A percentile compares a stretch with the other conserved stretches of the same genome.
These are phyloP conservation scores for Himalopsyche kuldschensis DNA, from an alignment of 2,888 invertebrate genomes.

Conservation along the genomic window DNA sequence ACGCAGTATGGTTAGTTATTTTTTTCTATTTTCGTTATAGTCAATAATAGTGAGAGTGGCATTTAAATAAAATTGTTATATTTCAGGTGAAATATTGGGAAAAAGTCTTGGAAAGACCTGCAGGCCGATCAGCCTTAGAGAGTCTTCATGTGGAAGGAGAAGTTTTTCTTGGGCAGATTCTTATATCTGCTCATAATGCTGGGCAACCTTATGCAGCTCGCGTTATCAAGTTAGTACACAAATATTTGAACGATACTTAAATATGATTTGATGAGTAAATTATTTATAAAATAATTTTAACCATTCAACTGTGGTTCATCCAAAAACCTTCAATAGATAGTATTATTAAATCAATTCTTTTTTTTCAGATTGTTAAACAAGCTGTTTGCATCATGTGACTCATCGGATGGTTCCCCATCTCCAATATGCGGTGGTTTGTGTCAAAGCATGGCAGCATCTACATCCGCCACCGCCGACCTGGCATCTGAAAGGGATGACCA, in stretches of 20 bases:
- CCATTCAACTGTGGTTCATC: no score
- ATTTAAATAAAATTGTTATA: neutral
- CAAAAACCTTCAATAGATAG: neutral
- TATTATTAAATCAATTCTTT: neutral
- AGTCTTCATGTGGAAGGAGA: constrained; percentile 73
- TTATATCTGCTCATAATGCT: constrained; percentile 79
- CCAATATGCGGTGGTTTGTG: constrained; percentile 13
- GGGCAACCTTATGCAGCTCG: constrained; percentile 75
- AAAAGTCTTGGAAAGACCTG: constrained; percentile 77
- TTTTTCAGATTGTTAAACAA: constrained; percentile 52
- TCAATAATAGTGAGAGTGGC: neutral
- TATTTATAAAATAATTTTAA: no score
- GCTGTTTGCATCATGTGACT: constrained; percentile 54
- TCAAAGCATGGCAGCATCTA: neutral
- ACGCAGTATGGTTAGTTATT: constrained; percentile 48
- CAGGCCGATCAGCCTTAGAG: constrained; percentile 80
- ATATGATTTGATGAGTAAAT: no score
- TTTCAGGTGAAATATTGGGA: constrained; percentile 84
- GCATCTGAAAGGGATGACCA: neutral
- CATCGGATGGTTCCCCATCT: constrained; percentile 44
- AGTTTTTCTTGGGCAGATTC: constrained; percentile 73
- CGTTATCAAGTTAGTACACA: constrained; percentile 61
- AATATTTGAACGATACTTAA: neutral
- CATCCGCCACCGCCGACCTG: neutral
- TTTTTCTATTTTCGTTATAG: neutral